These are phyloP conservation scores for Spongilla lacustris DNA, from an alignment of 37 sponge, comb jelly and placozoan species.

Conservation along the genomic window DNA sequence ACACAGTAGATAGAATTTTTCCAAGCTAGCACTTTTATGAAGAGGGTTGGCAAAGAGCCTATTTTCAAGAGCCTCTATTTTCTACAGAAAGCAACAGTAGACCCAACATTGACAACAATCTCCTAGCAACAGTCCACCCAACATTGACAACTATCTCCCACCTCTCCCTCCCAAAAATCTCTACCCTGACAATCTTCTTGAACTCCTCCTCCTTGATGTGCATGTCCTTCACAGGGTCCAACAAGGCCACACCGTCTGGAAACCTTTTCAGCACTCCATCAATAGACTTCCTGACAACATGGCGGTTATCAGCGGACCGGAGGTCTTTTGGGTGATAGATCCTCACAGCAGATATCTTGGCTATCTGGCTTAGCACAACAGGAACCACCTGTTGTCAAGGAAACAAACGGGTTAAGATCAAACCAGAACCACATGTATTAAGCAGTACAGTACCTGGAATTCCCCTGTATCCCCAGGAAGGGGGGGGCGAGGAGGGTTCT, in stretches of 20 bases:
- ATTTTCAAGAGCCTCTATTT: conserved; percentile 88
- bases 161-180: neutral
- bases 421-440: no score
- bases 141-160: neutral
- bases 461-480: conserved; percentile 82
- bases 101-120: neutral
- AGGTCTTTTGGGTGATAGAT: conserved; percentile 92
- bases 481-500: conserved; percentile 78
- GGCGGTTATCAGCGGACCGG: conserved; percentile 62
- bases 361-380: conserved; percentile 66
- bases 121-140: neutral
- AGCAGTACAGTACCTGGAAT: conserved; percentile 63
- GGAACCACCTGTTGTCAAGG: conserved; percentile 81
- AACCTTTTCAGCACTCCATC: conserved; percentile 89
- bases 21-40: conserved; percentile 77
- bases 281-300: conserved; percentile 70
- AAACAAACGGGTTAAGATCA: neutral
- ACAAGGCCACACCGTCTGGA: conserved; percentile 82
- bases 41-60: conserved; percentile 82
- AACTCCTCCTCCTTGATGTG: conserved; percentile 87
- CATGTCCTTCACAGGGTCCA: conserved; percentile 96
- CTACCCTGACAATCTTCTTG: conserved; percentile 73
- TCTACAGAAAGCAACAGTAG: conserved; percentile 40
- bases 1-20: conserved; percentile 74
- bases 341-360: conserved; percentile 82